These are phyloP conservation scores for Agapostemon virescens DNA, from an alignment of 2,888 invertebrate genomes.

Conservation along the genomic window DNA sequence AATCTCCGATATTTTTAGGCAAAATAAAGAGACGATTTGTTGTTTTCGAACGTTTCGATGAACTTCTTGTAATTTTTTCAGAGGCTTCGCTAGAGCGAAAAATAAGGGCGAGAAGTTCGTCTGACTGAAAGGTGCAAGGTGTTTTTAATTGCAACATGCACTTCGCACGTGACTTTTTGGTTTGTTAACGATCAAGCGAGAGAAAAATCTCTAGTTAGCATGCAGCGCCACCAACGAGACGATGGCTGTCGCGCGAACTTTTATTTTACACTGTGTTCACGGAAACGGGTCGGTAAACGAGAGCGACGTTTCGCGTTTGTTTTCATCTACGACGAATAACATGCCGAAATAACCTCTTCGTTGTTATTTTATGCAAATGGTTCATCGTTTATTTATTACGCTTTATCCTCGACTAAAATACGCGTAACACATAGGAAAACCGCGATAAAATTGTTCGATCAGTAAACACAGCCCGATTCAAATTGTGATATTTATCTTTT, in stretches of 20 bases:
- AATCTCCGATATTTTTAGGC: neutral
- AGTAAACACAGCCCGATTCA: neutral
- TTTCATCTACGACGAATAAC: conserved; percentile 21
- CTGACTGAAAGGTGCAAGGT: neutral
- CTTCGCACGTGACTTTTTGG: conserved; percentile 8
- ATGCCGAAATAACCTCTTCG: neutral
- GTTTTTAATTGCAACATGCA: conserved; percentile 1
- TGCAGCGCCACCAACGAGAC: conserved; percentile 37
- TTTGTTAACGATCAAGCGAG: conserved; percentile 11
- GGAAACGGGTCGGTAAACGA: conserved; percentile 49
- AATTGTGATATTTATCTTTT: no score
- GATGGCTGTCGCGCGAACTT: neutral
- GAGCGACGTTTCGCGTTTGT: neutral
- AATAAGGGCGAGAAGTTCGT: neutral
- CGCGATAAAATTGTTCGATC: neutral
- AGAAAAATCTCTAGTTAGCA: conserved; percentile 18
- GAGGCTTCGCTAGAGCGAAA: no score
- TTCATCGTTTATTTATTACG: neutral
- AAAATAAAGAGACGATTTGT: neutral
- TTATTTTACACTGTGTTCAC: conserved; percentile 11
- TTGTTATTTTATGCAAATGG: neutral
- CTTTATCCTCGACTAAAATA: neutral
- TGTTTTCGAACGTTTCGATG: neutral
- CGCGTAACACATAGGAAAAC: neutral
- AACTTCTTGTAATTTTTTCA: no score